Percentiles rank a stretch among this genome's conserved stretches.
Evolutionary conservation across 2,113 vertebrate genomes (phyloP).

Genomic region (Ailurus styani): DNA sequence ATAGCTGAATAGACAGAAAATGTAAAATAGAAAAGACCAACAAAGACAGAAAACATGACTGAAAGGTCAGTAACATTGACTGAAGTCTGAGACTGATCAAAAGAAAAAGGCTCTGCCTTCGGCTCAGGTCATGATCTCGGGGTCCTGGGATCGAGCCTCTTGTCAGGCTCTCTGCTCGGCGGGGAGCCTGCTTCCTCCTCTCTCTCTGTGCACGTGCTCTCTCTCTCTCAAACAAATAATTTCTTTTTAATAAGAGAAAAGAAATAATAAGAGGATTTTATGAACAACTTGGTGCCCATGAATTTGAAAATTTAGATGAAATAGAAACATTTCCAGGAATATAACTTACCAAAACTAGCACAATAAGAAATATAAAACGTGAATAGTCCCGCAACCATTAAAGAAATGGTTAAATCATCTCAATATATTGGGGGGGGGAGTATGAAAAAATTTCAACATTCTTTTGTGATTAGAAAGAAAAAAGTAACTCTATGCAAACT

Average conservation of each 20-base stretch:
- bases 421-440: background rate
- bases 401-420: background rate
- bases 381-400: background rate
- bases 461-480: background rate
- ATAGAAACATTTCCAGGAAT: background rate
- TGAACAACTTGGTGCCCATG: background rate
- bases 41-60: background rate
- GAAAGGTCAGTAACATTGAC: background rate
- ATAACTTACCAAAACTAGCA: background rate
- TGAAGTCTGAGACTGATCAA: background rate
- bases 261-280: background rate
- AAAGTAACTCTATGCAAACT: background rate
- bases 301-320: background rate
- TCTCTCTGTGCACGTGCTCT: too few relatives aligned
- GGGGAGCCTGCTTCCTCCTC: too few relatives aligned
- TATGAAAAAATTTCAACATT: background rate
- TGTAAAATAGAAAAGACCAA: background rate
- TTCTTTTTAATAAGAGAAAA: background rate
- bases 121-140: too few relatives aligned
- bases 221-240: too few relatives aligned
- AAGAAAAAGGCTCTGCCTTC: background rate
- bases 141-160: too few relatives aligned
- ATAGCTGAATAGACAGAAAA: background rate
- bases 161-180: too few relatives aligned
- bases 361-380: background rate